Evolutionary conservation across 2,888 invertebrate genomes (phyloP).

Genomic region (Chymomyza amoena): DNA sequence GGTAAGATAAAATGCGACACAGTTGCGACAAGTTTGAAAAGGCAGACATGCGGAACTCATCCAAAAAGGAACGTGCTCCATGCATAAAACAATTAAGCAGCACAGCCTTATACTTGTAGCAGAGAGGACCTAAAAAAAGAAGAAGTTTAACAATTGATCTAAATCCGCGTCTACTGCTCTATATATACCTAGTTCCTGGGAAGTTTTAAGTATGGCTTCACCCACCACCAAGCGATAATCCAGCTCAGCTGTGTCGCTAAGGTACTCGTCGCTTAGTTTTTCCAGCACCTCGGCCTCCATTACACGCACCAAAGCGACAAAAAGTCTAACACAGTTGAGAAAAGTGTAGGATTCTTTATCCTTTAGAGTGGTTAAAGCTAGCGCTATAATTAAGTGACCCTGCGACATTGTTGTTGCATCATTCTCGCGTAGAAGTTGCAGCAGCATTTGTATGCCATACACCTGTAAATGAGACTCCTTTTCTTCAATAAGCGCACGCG

Average conservation of each 20-base stretch:
- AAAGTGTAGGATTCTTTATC: conserved; percentile 77
- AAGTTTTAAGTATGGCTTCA: conserved; percentile 76
- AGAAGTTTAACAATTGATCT: not conserved
- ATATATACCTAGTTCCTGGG: conserved; percentile 72
- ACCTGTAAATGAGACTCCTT: conserved; percentile 75
- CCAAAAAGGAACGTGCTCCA: conserved; percentile 64
- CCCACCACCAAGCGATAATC: conserved; percentile 77
- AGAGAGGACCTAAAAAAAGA: conserved; percentile 64
- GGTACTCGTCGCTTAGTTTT: conserved; percentile 75
- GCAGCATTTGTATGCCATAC: conserved; percentile 75
- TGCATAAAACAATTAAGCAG: conserved; percentile 75
- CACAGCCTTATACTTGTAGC: conserved; percentile 74
- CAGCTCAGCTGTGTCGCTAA: conserved; percentile 61
- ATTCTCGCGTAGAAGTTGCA: conserved; percentile 66
- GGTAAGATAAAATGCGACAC: conserved; percentile 74
- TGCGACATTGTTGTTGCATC: conserved; percentile 69
- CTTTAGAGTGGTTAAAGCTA: conserved; percentile 73
- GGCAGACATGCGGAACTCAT: conserved; percentile 77
- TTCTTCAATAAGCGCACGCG: conserved; percentile 70
- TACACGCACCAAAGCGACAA: conserved; percentile 69
- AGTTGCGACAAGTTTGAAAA: conserved; percentile 76
- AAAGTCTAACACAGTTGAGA: conserved; percentile 76
- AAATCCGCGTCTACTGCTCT: not conserved
- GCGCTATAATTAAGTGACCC: conserved; percentile 71
- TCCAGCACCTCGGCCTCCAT: conserved; percentile 76